Evolutionary conservation across 2,797 vertebrate species (phyloP), one percentile per base, ranked within the genome.

Genomic region (Antennarius maculatus): DNA sequence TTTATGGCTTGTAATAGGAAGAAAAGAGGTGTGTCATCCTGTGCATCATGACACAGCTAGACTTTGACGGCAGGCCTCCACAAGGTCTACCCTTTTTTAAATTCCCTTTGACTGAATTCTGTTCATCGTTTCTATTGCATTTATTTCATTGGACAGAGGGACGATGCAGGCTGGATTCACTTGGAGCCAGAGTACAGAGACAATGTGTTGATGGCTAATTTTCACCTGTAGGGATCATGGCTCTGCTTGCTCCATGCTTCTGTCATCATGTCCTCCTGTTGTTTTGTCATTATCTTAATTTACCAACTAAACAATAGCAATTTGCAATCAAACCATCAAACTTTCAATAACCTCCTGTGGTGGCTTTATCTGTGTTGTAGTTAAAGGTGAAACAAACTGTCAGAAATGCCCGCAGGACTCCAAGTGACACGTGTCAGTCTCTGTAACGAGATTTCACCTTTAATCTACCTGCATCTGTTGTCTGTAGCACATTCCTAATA

Each of bases 1-100:
- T 98, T 99, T 97, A 98, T 98, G 97, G 97, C 97, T 98, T 98
- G 97, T 98, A 97, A 98, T 98, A 98, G 97, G 97, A 98, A 97
- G 96, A 98, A 97, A 98, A 97, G 96, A 95, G 97, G 96, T 98
- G 97, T 98, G 96, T 99, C 97, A 97, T 98, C 97, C 96, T 97
- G 97, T 98, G 96, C 97, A 95, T 95, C 97, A 93, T 98, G 96
- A 98, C 97, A 98, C 97, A 97, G 97, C 97, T 99, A 98, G 96
- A 96, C 97, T 98, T 98, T 98, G 97, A 95, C 97, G 96, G 97
- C 97, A 99, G 97, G 97, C 97, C 97, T 98, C 97, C 97, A 98
- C 96, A 98, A 99, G 97, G 97, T 99, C 97, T 98, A 98, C 97
- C 96, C 96, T 23, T 98, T 99, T 99, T 91, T 90, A 87, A 96